A percentile compares a stretch with the other conserved stretches of the same genome.
These are phyloP conservation scores for Palaemon carinicauda DNA, from an alignment of 1,140 invertebrate genomes.

Conservation along the genomic window DNA sequence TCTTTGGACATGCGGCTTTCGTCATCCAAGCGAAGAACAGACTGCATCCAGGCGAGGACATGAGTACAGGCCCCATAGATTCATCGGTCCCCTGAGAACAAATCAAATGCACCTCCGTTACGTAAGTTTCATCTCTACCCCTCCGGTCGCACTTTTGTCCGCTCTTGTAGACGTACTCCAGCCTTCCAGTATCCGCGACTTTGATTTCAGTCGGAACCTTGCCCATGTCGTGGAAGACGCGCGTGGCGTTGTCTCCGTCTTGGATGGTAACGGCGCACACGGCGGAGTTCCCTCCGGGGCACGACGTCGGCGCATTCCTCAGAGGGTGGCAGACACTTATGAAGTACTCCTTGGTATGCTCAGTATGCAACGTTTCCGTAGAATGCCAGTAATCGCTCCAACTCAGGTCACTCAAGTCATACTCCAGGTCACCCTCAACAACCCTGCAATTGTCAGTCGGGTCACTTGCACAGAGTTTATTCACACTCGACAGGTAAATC, in stretches of 20 bases:
- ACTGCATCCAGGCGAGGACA: background rate
- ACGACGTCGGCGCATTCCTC: background rate
- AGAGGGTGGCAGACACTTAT: constrained; percentile 17
- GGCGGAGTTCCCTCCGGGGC: background rate
- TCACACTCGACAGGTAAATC: background rate
- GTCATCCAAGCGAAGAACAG: constrained; percentile 16
- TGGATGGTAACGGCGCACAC: background rate
- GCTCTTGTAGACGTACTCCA: background rate
- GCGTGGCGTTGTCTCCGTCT: too few species aligned
- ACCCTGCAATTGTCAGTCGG: background rate
- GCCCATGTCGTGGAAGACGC: background rate
- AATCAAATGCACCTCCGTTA: background rate
- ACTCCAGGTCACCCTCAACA: background rate
- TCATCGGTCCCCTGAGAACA: background rate
- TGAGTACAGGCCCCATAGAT: background rate
- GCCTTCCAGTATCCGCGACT: background rate
- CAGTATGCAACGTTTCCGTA: background rate
- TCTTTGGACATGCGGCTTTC: constrained; percentile 9
- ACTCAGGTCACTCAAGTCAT: constrained; percentile 2
- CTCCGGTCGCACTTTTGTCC: background rate
- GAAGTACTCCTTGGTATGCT: background rate
- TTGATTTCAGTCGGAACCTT: background rate
- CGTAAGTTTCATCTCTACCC: background rate
- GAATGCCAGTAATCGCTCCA: background rate
- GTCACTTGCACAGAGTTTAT: too few species aligned